Evolutionary conservation across 1,140 invertebrate genomes (phyloP), one percentile per base, ranked within the genome.

Genomic region (Lepidostoma basale): DNA sequence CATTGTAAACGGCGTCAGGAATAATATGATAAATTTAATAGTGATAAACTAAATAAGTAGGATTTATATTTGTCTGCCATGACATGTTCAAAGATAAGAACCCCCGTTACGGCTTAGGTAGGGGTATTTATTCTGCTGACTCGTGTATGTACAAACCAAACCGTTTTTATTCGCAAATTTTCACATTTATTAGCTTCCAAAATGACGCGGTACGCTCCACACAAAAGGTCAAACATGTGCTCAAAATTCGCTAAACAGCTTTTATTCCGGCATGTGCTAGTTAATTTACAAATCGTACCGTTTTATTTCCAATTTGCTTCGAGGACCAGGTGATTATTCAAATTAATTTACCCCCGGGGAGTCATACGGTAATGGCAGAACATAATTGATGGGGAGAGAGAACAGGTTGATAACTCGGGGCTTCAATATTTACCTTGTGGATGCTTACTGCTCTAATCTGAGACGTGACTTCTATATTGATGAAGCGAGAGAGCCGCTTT

Each of bases 401-500:
- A 45, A 26, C 39, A 62, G 59, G 39, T 45, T 62, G 59, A 62
- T 62, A 62, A 45, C 59, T 62, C 20, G n/a, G 20, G 18, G 59
- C 12, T 62, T 62, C 59, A 62, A 62, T 62, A 45, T 62, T 62
- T 62, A 62, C 59, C 40, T 45, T 44, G 59, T 4, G 40, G 59
- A 62, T 62, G 33, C 59, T 62, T 42, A 44, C 25, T 26, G 54
- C 54, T 59, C 40, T 59, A 59, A 59, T 59, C 54, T 59, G 18
- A 59, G 33, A 59, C 54, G 54, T 59, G 54, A 59, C 54, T 59
- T 59, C 30, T 39, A 59, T 59, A 59, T 59, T 59, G 54, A 59
- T 59, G 54, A 59, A 59, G 54, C 33, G 28, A 58, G 22, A 58
- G 18, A 8, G 54, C 8, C 28, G 18, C 40, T 26, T 54, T 28